Percentiles rank a stretch among this genome's conserved stretches.
These are phyloP conservation scores for Tachysurus vachellii DNA, from an alignment of 2,113 vertebrate species.

Conservation along the genomic window DNA sequence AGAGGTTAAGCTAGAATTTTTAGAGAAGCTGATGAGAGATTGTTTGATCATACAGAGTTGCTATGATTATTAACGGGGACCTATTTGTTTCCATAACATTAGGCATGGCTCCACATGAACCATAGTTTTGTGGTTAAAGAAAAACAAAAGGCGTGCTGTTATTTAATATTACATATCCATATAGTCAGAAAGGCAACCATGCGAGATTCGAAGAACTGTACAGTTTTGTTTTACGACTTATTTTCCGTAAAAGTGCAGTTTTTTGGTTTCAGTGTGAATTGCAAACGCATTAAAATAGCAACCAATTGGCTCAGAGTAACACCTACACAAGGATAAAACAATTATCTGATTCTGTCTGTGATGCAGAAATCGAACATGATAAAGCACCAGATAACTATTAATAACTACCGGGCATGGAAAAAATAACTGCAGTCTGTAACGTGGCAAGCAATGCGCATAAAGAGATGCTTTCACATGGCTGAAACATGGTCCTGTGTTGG, in stretches of 20 bases:
- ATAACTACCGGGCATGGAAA: background rate
- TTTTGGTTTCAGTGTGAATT: slow-evolving; percentile 11
- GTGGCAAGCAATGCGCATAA: background rate
- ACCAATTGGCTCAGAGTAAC: background rate
- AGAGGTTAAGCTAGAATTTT: background rate
- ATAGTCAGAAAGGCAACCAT: slow-evolving; percentile 21
- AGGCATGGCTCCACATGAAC: background rate
- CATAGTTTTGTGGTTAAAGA: background rate
- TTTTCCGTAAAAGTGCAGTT: slow-evolving; percentile 12
- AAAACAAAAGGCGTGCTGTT: background rate
- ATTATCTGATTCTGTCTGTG: background rate
- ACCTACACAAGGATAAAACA: background rate
- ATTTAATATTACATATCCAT: background rate
- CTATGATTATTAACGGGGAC: background rate
- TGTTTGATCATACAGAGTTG: no score
- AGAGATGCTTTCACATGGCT: background rate
- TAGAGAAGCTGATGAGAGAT: background rate
- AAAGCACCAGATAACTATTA: background rate
- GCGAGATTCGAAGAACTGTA: slow-evolving; percentile 27
- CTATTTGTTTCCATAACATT: background rate
- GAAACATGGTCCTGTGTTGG: background rate
- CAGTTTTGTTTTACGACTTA: background rate
- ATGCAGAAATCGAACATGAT: background rate
- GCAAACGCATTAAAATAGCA: background rate
- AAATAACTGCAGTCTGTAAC: background rate